phyloP scores from a whole-genome alignment of 2,888 invertebrate genomes.

The Perithous albicinctus region DNA sequence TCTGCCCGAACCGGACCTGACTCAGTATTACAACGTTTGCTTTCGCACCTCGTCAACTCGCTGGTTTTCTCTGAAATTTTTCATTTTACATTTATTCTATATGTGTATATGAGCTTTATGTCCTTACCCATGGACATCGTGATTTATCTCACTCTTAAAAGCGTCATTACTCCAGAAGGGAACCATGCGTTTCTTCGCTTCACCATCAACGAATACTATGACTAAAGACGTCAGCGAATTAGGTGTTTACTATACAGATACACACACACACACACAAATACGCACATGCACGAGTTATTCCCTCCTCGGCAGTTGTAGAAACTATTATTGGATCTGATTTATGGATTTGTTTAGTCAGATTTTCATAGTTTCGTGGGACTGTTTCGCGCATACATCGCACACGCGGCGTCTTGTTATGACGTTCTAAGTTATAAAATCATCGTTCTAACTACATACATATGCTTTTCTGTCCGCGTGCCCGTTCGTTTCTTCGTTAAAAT shows the following conservation, averaged over 20 bases:
- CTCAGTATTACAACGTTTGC: slow-evolving; percentile 11
- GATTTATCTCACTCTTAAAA: slow-evolving; percentile 53
- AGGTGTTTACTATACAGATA: slow-evolving; percentile 1
- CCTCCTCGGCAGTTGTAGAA: slow-evolving; percentile 37
- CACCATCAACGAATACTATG: slow-evolving; percentile 20
- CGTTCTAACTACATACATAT: slow-evolving; percentile 4
- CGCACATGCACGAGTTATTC: slow-evolving; percentile 25
- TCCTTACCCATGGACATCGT: background rate
- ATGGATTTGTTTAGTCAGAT: slow-evolving; percentile 73
- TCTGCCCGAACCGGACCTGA: background rate
- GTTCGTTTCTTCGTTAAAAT: background rate
- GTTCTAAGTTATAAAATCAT: slow-evolving; percentile 30
- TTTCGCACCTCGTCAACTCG: slow-evolving; percentile 17
- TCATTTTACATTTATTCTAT: slow-evolving; percentile 37
- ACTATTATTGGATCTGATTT: slow-evolving; percentile 77
- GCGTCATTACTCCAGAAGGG: slow-evolving; percentile 38
- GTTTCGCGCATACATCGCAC: slow-evolving; percentile 19
- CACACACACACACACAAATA: background rate
- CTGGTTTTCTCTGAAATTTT: slow-evolving; percentile 27
- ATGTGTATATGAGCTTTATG: slow-evolving; percentile 23
- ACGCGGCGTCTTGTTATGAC: slow-evolving; percentile 35
- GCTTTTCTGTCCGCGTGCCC: background rate
- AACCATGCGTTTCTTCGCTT: slow-evolving; percentile 31
- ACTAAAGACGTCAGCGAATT: slow-evolving; percentile 39
- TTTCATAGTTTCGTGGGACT: slow-evolving; percentile 63